Conservation (phyloP, 1,140 invertebrate species). For the Acromyrmex heyeri region DNA sequence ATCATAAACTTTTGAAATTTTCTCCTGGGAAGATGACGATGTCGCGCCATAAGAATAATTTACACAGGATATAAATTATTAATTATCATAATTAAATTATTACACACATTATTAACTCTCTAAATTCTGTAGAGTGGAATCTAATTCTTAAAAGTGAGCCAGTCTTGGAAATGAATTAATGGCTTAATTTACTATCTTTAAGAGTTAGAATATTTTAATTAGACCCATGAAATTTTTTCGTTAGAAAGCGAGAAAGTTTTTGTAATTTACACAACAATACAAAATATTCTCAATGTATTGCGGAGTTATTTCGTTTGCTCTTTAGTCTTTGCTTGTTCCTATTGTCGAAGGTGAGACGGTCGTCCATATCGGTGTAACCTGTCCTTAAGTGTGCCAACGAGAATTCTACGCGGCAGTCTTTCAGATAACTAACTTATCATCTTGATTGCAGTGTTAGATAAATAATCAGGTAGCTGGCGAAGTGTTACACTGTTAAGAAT, state of each 20-base stretch:
- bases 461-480: conserved; percentile 36
- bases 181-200: too few relatives aligned
- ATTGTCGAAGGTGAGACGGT: conserved; percentile 22
- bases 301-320: neutral
- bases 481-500: conserved; percentile 1
- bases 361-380: conserved; percentile 22
- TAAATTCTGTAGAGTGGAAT: too few relatives aligned
- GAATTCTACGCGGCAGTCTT: conserved; percentile 17
- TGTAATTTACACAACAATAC: too few relatives aligned
- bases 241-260: too few relatives aligned
- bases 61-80: neutral
- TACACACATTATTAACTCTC: too few relatives aligned
- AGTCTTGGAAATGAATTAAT: too few relatives aligned
- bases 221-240: too few relatives aligned
- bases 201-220: too few relatives aligned
- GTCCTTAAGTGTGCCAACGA: conserved; percentile 52
- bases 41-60: neutral
- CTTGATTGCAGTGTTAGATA: conserved; percentile 47
- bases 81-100: neutral
- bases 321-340: neutral
- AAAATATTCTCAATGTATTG: too few relatives aligned
- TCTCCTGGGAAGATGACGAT: neutral
- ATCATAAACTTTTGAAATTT: conserved; percentile 2
- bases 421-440: conserved; percentile 53
- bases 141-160: too few relatives aligned